A percentile compares a stretch with the other conserved stretches of the same genome.
Evolutionary conservation across 2,113 vertebrate genomes (phyloP).

Genomic region (Lophius piscatorius): DNA sequence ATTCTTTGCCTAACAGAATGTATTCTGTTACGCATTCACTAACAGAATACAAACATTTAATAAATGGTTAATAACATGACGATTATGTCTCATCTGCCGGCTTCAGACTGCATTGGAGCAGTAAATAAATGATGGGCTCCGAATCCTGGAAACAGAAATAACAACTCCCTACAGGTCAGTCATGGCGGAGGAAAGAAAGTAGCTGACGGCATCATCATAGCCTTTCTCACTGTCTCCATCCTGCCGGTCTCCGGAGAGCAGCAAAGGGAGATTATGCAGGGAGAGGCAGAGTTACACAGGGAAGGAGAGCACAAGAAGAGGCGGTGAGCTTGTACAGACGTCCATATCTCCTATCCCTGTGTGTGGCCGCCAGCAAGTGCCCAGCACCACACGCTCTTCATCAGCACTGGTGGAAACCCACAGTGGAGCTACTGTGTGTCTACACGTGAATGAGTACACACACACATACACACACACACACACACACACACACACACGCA

Average conservation of each 20-base stretch:
- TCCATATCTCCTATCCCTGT: conserved; percentile 14
- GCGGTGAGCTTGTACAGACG: conserved; percentile 16
- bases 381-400: conserved; percentile 31
- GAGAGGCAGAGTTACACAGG: too few relatives aligned
- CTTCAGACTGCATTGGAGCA: too few relatives aligned
- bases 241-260: conserved; percentile 16
- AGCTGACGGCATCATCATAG: conserved; percentile 45
- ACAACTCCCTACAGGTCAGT: conserved; percentile 61
- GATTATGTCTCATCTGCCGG: too few relatives aligned
- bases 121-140: too few relatives aligned
- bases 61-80: too few relatives aligned
- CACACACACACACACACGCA: background rate
- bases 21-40: too few relatives aligned
- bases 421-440: conserved; percentile 36
- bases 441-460: background rate
- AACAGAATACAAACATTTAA: too few relatives aligned
- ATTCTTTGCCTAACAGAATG: too few relatives aligned
- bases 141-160: conserved; percentile 27
- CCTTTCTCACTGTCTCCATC: conserved; percentile 25
- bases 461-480: background rate
- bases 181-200: conserved; percentile 20
- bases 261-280: conserved; percentile 8
- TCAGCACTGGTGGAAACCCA: conserved; percentile 38
- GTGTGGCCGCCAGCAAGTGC: conserved; percentile 37
- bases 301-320: conserved; percentile 6